A percentile compares a stretch with the other conserved stretches of the same genome.
phyloP scores from a whole-genome alignment of 2,113 vertebrate genomes.

The Charadrius vociferus region DNA sequence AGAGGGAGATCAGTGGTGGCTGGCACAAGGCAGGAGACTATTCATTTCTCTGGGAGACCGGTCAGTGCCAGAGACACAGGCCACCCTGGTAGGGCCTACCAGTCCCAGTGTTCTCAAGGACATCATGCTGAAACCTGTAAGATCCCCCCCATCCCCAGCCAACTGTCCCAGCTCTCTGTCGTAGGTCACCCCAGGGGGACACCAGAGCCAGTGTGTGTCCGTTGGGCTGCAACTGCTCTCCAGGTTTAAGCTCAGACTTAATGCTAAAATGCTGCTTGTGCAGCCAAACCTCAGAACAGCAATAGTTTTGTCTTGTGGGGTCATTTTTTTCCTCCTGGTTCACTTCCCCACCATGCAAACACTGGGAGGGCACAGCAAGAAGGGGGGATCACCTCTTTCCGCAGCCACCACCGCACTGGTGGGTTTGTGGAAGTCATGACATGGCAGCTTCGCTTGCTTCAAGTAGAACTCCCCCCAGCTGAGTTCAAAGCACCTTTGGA shows the following conservation, averaged over 20 bases:
- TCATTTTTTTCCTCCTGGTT: background rate
- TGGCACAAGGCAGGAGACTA: background rate
- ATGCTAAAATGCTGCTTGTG: background rate
- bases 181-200: background rate
- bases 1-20: background rate
- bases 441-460: background rate
- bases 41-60: background rate
- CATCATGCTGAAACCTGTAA: rapidly evolving
- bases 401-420: background rate
- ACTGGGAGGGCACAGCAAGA: background rate
- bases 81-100: background rate
- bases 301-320: background rate
- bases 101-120: background rate
- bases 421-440: background rate
- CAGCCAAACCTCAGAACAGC: background rate
- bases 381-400: rapidly evolving
- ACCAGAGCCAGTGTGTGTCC: background rate
- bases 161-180: background rate
- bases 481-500: background rate
- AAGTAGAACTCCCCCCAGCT: background rate
- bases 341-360: background rate
- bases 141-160: background rate
- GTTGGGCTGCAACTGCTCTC: background rate
- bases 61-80: background rate
- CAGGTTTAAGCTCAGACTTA: background rate